These are phyloP conservation scores for Drosophila serrata DNA, from an alignment of 1,140 invertebrate genomes.

Conservation along the genomic window DNA sequence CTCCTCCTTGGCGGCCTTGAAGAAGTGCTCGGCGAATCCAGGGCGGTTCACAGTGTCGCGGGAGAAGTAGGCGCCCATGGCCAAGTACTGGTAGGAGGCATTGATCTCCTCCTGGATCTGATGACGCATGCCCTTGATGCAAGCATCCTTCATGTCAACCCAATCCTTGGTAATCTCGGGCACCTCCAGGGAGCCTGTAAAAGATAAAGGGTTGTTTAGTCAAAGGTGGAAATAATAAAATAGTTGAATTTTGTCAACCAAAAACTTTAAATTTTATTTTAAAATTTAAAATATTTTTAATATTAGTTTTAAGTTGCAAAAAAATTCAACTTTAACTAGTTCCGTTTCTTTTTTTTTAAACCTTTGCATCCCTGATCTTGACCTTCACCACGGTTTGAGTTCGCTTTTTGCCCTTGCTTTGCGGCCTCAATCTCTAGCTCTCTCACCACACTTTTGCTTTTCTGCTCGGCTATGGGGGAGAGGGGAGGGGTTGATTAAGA, in stretches of 20 bases:
- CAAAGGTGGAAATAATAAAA: background rate
- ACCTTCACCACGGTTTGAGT: conserved; percentile 15
- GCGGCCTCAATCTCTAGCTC: conserved; percentile 30
- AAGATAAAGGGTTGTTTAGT: background rate
- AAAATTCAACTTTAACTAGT: background rate
- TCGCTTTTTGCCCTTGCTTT: conserved; percentile 18
- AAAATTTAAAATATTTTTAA: background rate
- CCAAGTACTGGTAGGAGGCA: conserved; percentile 92
- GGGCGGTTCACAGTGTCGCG: conserved; percentile 92
- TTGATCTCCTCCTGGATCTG: conserved; percentile 92
- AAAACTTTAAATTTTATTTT: background rate
- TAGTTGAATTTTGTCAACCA: background rate
- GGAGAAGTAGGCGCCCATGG: conserved; percentile 95
- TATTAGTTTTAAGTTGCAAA: background rate
- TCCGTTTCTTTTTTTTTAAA: conserved; percentile 13
- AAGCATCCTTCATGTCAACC: conserved; percentile 89
- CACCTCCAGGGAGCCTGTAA: conserved; percentile 56
- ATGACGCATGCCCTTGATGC: conserved; percentile 87
- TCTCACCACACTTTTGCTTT: conserved; percentile 49
- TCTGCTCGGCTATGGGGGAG: background rate
- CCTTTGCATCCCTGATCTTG: conserved; percentile 44
- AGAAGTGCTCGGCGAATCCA: conserved; percentile 95
- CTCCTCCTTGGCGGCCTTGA: conserved; percentile 94
- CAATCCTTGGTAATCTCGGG: conserved; percentile 86
- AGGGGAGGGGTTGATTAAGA: background rate